phyloP scores from a whole-genome alignment of 2,113 vertebrate species.

The Gracilinanus agilis region DNA sequence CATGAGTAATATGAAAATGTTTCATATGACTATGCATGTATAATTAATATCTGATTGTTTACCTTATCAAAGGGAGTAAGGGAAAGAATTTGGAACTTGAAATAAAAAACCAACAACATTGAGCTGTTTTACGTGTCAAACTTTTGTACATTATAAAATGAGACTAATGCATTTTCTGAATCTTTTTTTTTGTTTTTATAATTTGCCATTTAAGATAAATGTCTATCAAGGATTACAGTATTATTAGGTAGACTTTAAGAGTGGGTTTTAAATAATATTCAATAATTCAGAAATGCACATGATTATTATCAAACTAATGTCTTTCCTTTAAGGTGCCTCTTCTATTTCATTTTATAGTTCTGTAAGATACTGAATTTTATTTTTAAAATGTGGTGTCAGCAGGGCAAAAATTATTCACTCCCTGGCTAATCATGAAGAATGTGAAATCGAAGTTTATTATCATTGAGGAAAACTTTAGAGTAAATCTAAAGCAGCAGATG shows the following conservation, averaged over 20 bases:
- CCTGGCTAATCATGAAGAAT: neutral
- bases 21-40: neutral
- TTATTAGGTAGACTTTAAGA: neutral
- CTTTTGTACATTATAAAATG: neutral
- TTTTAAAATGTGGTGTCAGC: neutral
- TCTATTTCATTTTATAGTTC: neutral
- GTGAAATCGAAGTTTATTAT: neutral
- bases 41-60: neutral
- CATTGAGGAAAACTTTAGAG: neutral
- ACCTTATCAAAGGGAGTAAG: neutral
- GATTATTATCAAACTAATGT: neutral
- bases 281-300: neutral
- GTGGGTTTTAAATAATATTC: neutral
- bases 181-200: neutral
- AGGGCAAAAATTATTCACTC: neutral
- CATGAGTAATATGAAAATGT: neutral
- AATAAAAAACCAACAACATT: neutral
- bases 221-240: neutral
- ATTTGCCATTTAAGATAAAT: neutral
- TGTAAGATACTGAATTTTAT: neutral
- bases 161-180: conserved; percentile 17
- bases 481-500: neutral
- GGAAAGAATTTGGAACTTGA: neutral
- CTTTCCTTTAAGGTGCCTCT: neutral
- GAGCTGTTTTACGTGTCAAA: too few species aligned